Base-by-base conservation (phyloP, 2,113 vertebrate species). In the Baryphthengus martii region DNA sequence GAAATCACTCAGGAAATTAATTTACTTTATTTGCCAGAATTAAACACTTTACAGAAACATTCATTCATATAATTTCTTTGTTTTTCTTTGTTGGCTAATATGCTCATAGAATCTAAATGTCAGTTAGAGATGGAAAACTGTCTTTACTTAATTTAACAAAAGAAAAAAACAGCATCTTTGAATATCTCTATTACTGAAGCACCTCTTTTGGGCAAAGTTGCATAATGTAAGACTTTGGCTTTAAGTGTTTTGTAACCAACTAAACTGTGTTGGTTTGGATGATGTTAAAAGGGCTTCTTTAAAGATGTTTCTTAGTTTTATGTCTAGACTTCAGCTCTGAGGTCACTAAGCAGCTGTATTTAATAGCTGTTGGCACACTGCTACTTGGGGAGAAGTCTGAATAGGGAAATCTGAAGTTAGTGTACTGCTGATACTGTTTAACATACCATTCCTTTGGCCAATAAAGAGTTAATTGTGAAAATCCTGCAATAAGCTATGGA, bases 291-390 rank as follows among this genome's bases (percentile, higher is more conserved):
- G 67, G 66, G 66, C 21, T 63, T 45, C 50, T 76, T 84, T 56
- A 61, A 85, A 74, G 78, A 71, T 17, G 13, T 79, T 73, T 74
- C 75, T 85, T 90, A 82, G 65, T 58, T 85, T 87, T 68, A 62
- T 85, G 71, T 91, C 92, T 94, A 94, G 80, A 95, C 92, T 72
- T 92, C 17, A 58, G 59, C 67, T 89, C 73, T 66, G 76, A 93
- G 63, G 58, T 77, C 72, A 78, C 58, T 50, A 72, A 70, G 53
- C 33, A 78, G 52, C 45, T 74, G 47, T 40, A 63, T 67, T 75
- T 82, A 77, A 76, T 44, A 85, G 70, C 31, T 85, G 26, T 55
- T 93, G 82, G 71, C 58, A 72, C 28, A 39, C 26, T 19, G 8
- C 33, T 82, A 31, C 8, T n/a, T 55, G 1, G 2, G 23, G 26